Percentiles rank a stretch among this genome's conserved stretches.
Evolutionary conservation across 1,140 invertebrate genomes (phyloP).

Genomic region (Euura lappo): DNA sequence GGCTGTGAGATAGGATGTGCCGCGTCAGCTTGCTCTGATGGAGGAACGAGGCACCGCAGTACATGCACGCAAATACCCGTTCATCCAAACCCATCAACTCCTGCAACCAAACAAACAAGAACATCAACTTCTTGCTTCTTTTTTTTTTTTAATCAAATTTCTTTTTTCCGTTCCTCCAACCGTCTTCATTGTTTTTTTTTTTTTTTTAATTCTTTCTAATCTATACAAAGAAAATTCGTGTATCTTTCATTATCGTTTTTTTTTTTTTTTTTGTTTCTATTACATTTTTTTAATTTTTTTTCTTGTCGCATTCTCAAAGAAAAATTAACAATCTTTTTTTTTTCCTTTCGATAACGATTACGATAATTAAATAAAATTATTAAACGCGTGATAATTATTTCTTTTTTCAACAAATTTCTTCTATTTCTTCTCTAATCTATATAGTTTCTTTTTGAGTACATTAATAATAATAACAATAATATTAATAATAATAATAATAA

Average conservation of each 20-base stretch:
- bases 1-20: conserved; percentile 85
- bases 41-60: conserved; percentile 85
- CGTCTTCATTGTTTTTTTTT: conserved; percentile 13
- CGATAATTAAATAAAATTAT: not conserved
- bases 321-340: too few relatives aligned
- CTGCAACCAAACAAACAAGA: conserved; percentile 90
- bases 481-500: too few relatives aligned
- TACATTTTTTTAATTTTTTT: not conserved
- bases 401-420: not conserved
- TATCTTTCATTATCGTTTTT: not conserved
- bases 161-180: conserved; percentile 30
- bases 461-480: too few relatives aligned
- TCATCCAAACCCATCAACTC: conserved; percentile 78
- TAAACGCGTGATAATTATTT: conserved; percentile 19
- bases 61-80: conserved; percentile 79
- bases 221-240: conserved; percentile 26
- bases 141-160: conserved; percentile 20
- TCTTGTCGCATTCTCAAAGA: conserved; percentile 12
- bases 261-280: not conserved
- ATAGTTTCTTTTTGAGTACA: too few relatives aligned
- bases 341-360: too few relatives aligned
- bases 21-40: conserved; percentile 88
- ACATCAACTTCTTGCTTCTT: conserved; percentile 85
- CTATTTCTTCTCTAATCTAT: conserved; percentile 27
- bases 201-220: conserved; percentile 21